Evolutionary conservation across 2,888 invertebrate species (phyloP).

Genomic region (Pantelozetes paolii): DNA sequence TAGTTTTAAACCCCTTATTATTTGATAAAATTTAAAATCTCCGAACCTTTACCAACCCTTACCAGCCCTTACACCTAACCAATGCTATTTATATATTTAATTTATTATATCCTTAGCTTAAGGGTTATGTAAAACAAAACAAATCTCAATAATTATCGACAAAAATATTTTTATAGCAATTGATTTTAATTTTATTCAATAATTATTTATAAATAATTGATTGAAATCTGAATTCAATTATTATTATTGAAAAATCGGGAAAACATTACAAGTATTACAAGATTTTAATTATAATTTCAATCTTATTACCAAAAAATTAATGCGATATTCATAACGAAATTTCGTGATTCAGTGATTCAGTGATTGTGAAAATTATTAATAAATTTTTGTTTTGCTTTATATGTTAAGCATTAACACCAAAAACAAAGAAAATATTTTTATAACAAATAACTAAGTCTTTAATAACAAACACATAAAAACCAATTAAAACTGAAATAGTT

Average conservation of each 20-base stretch:
- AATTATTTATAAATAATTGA: too few relatives aligned
- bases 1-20: too few relatives aligned
- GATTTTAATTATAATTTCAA: slow-evolving; percentile 1
- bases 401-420: slow-evolving; percentile 14
- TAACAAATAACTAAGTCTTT: neutral
- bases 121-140: neutral
- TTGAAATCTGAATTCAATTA: neutral
- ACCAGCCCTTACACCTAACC: too few relatives aligned
- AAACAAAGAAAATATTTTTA: neutral
- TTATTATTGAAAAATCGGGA: neutral
- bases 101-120: neutral
- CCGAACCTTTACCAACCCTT: too few relatives aligned
- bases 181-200: neutral
- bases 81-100: neutral
- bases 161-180: neutral
- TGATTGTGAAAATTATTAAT: slow-evolving; percentile 17
- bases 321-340: slow-evolving; percentile 23
- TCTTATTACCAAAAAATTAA: neutral
- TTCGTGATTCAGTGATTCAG: slow-evolving; percentile 18
- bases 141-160: neutral
- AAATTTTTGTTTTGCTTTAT: neutral
- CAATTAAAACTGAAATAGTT: too few relatives aligned
- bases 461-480: neutral
- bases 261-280: too few relatives aligned
- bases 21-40: too few relatives aligned